Evolutionary conservation across 2,797 vertebrate species (phyloP), one percentile per base, ranked within the genome.

Genomic region (Tangara arthus): DNA sequence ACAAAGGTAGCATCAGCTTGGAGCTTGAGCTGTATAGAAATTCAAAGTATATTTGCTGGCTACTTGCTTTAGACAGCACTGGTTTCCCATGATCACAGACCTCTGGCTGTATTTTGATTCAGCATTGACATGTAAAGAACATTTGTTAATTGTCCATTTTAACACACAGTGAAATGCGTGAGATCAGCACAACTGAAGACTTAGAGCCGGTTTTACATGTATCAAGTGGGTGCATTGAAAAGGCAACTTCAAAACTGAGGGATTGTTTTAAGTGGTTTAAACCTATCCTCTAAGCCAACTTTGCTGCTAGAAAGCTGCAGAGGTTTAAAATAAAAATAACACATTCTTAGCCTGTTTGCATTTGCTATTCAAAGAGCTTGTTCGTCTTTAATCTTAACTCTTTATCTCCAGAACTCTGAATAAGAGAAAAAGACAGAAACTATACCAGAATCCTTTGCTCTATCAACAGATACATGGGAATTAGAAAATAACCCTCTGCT

Each of bases 401-500:
- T 97, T 97, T 96, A 97, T 97, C 96, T 97, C 72, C 32, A 79
- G 37, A 79, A 97, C 89, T 91, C 86, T 81, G 69, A 85, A 96
- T 82, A 61, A 28, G 24, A 41, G 19, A 69, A 95, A 89, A 94
- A 86, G 87, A 96, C 66, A 92, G 91, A 83, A 34, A 77, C 75
- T 93, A 82, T 94, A 97, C 93, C 94, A 97, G 97, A 97, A 97
- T 93, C 95, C 81, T 95, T 96, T 94, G 65, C 97, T 97, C 95
- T 96, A 93, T 97, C 97, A 97, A 96, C 95, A 96, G 94, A 97
- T 98, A 97, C 96, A 98, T 96, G 96, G 96, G 98, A 98, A 98
- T 98, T 98, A 98, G 97, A 98, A 98, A 98, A 98, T 97, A 98
- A 97, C 98, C 98, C 97, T 97, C 97, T 97, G 97, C 95, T 99